phyloP scores from a whole-genome alignment of 2,113 vertebrate genomes.

The Triplophysa tibetana region DNA sequence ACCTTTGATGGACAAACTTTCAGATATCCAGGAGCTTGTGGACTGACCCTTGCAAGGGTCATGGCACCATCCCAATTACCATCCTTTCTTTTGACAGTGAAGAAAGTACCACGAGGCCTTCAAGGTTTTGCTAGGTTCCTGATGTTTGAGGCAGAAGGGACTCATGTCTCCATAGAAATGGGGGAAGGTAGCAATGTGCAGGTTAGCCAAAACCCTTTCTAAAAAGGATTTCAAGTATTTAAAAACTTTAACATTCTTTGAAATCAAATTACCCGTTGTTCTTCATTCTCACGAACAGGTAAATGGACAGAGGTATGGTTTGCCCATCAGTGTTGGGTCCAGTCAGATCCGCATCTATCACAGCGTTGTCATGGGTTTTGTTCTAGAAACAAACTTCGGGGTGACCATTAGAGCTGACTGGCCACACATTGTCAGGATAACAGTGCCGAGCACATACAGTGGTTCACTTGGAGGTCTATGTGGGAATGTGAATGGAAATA shows the following conservation, averaged over 20 bases:
- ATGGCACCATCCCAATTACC: slow-evolving; percentile 39
- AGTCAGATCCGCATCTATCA: slow-evolving; percentile 54
- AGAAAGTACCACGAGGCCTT: slow-evolving; percentile 57
- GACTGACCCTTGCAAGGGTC: slow-evolving; percentile 57
- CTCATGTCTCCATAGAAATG: slow-evolving; percentile 54
- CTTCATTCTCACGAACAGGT: slow-evolving; percentile 55
- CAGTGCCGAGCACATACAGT: slow-evolving; percentile 59
- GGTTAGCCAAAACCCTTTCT: slow-evolving; percentile 38
- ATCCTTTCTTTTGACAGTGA: slow-evolving; percentile 55
- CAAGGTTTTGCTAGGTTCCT: slow-evolving; percentile 48
- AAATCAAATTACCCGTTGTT: background rate
- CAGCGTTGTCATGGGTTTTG: slow-evolving; percentile 56
- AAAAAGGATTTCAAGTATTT: no score
- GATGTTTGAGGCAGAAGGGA: slow-evolving; percentile 56
- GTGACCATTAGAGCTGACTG: slow-evolving; percentile 64
- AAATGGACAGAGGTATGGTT: slow-evolving; percentile 55
- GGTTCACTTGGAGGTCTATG: slow-evolving; percentile 65
- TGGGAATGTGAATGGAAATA: slow-evolving; percentile 61
- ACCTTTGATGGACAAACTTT: slow-evolving; percentile 64
- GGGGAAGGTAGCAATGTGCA: slow-evolving; percentile 36
- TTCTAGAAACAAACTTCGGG: slow-evolving; percentile 65
- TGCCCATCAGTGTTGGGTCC: slow-evolving; percentile 51
- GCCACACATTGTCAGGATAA: slow-evolving; percentile 61
- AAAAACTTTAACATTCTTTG: no score
- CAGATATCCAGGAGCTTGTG: slow-evolving; percentile 65